Conservation (phyloP, 1,140 invertebrate species). For the Apis laboriosa region DNA sequence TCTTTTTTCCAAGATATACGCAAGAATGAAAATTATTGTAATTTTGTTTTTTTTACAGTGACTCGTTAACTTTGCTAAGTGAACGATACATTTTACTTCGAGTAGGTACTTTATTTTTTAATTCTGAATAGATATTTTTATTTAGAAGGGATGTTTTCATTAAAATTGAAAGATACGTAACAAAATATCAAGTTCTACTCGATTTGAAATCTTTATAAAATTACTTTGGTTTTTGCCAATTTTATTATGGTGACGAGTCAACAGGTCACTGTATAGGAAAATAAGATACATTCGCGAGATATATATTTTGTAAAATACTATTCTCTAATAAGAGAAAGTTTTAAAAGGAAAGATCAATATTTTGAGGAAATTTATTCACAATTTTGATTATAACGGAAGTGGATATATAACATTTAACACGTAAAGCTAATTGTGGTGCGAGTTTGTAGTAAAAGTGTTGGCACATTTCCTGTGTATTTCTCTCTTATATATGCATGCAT, state of each 20-base stretch:
- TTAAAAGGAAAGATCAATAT: too few species aligned
- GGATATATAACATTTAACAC: conserved; percentile 2
- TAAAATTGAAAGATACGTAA: too few species aligned
- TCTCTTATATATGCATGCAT: conserved; percentile 3
- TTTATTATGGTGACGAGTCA: not conserved
- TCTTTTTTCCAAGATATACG: too few species aligned
- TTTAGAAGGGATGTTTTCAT: too few species aligned
- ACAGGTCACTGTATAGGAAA: not conserved
- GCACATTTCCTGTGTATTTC: not conserved
- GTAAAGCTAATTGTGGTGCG: conserved; percentile 16
- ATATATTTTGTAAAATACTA: not conserved
- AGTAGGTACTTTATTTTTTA: too few species aligned
- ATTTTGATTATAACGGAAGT: not conserved
- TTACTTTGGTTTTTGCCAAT: too few species aligned
- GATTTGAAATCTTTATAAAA: too few species aligned
- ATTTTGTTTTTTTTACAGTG: not conserved
- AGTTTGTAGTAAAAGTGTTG: not conserved
- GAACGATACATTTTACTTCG: not conserved
- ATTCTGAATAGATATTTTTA: too few species aligned
- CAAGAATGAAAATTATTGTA: too few species aligned
- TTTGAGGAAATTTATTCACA: not conserved
- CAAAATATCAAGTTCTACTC: too few species aligned
- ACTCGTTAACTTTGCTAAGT: not conserved
- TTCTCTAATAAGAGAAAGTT: not conserved
- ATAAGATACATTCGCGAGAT: not conserved